Evolutionary conservation across 1,140 invertebrate species (phyloP).

Genomic region (Triops cancriformis): DNA sequence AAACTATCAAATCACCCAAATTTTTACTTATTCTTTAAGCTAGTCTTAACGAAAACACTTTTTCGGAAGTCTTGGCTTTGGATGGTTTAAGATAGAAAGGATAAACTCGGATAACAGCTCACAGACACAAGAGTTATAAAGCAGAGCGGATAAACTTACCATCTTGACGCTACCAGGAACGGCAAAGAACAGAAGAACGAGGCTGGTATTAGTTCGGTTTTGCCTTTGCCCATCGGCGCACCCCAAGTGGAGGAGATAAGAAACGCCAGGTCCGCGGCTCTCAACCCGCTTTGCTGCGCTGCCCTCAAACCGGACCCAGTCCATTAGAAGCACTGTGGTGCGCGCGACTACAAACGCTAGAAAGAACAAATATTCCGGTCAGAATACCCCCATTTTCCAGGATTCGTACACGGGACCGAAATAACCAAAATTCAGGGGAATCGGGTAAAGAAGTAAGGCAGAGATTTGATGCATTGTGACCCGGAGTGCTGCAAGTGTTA

Average conservation of each 20-base stretch:
- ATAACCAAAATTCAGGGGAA: too few species aligned
- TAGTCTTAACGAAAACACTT: neutral
- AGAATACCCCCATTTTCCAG: too few species aligned
- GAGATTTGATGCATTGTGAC: too few species aligned
- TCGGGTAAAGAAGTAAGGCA: too few species aligned
- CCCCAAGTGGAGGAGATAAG: neutral
- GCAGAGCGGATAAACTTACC: neutral
- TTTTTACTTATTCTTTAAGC: neutral
- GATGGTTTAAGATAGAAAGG: neutral
- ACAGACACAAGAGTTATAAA: neutral
- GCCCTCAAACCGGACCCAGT: too few species aligned
- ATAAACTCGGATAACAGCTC: neutral
- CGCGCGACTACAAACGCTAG: too few species aligned
- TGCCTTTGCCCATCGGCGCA: neutral
- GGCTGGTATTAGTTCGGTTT: neutral
- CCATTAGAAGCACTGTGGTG: too few species aligned
- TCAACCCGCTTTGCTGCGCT: too few species aligned
- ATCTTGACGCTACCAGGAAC: neutral
- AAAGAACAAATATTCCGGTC: too few species aligned
- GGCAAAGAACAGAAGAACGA: neutral
- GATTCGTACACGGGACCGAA: too few species aligned
- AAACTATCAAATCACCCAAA: too few species aligned
- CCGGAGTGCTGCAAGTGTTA: too few species aligned
- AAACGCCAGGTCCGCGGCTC: neutral
- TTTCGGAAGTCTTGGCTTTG: neutral